phyloP scores from a whole-genome alignment of 1,140 invertebrate species.

The Pemphigus obesinymphae region DNA sequence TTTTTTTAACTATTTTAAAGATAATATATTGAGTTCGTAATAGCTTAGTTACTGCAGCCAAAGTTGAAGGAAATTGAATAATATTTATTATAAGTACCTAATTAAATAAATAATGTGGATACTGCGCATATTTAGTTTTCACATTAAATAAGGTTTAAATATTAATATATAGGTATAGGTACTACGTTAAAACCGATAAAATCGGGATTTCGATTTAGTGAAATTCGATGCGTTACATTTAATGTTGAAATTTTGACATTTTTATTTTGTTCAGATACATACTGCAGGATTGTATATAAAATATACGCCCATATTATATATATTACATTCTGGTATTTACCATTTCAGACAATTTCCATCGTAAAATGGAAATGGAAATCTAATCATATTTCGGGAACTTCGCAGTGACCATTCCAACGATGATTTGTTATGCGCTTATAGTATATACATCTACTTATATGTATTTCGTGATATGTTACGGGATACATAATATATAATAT shows the following conservation, averaged over 20 bases:
- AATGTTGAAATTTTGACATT: not conserved
- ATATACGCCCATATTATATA: too few relatives aligned
- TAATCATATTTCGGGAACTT: conserved; percentile 1
- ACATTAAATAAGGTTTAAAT: not conserved
- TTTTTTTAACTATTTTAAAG: too few relatives aligned
- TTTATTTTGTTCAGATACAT: conserved; percentile 2
- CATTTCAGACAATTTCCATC: not conserved
- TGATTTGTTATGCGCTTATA: conserved; percentile 16
- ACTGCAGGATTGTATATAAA: too few relatives aligned
- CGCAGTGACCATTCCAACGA: not conserved
- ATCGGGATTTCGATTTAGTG: not conserved
- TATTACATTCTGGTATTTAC: not conserved
- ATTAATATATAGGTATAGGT: not conserved
- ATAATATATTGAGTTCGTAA: too few relatives aligned
- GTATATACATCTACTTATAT: not conserved
- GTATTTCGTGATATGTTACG: not conserved
- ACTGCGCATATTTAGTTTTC: not conserved
- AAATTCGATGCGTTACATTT: not conserved
- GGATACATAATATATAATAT: not conserved
- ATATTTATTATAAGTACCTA: too few relatives aligned
- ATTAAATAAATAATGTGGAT: too few relatives aligned
- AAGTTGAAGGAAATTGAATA: too few relatives aligned
- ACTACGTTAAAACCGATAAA: conserved; percentile 8
- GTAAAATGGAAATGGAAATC: not conserved
- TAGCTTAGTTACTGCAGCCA: too few relatives aligned